Evolutionary conservation across 92 coral and sea anemone genomes (phyloP).

Genomic region (Blastomussa wellsi): DNA sequence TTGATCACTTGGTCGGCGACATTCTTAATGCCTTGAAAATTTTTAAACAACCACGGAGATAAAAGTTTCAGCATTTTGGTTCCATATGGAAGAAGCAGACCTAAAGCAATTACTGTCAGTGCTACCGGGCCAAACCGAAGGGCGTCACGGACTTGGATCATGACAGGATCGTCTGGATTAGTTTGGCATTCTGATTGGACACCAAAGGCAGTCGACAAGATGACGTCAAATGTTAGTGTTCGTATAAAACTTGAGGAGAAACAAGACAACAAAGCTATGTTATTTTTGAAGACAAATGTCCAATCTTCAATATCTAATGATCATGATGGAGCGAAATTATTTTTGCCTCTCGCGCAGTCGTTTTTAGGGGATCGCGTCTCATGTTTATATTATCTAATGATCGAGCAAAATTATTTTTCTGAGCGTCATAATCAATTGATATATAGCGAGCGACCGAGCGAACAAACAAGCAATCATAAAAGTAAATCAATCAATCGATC

Average conservation of each 20-base stretch:
- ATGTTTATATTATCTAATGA: too few relatives aligned
- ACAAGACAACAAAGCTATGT: background rate
- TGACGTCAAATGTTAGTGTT: constrained; percentile 58
- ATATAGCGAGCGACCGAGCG: background rate
- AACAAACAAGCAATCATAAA: background rate
- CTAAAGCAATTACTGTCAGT: background rate
- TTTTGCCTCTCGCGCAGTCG: too few relatives aligned
- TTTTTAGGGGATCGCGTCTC: too few relatives aligned
- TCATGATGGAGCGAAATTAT: too few relatives aligned
- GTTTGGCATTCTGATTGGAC: constrained; percentile 65
- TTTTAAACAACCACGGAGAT: constrained; percentile 25
- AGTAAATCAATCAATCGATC: background rate
- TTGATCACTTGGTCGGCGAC: constrained; percentile 25
- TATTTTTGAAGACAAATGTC: too few relatives aligned
- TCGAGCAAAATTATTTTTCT: background rate
- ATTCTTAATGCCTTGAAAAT: background rate
- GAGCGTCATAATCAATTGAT: background rate
- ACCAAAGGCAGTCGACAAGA: constrained; percentile 63
- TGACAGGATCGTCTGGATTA: constrained; percentile 60
- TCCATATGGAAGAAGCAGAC: constrained; percentile 26
- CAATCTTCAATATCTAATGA: too few relatives aligned
- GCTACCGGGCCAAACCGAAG: constrained; percentile 29
- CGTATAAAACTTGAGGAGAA: constrained; percentile 53
- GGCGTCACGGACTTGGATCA: constrained; percentile 42
- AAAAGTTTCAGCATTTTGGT: background rate